A percentile compares a stretch with the other conserved stretches of the same genome.
These are phyloP conservation scores for Cephalopterus ornatus DNA, from an alignment of 2,113 vertebrate species.

Conservation along the genomic window DNA sequence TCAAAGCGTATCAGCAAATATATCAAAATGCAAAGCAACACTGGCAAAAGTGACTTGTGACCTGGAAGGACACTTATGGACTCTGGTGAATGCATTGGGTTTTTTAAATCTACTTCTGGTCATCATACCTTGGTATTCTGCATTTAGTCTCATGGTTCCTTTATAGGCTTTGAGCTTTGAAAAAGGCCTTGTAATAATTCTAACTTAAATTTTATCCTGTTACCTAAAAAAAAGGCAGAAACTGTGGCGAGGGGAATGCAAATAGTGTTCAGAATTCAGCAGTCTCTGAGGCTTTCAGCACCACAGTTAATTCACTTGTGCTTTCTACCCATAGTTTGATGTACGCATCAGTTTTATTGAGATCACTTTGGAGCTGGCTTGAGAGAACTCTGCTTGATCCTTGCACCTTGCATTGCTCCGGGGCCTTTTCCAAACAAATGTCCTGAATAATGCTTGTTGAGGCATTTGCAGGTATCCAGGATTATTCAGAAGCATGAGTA, in stretches of 20 bases:
- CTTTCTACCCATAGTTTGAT: neutral
- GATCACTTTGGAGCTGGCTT: conserved; percentile 33
- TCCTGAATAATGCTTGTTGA: neutral
- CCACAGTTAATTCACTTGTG: neutral
- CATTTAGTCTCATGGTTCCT: neutral
- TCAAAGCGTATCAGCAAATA: neutral
- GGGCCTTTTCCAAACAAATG: conserved; percentile 4
- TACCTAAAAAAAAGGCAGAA: neutral
- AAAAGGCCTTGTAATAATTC: neutral
- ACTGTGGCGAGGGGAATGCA: neutral
- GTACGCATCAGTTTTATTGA: conserved; percentile 39
- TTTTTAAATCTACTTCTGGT: neutral
- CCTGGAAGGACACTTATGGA: neutral
- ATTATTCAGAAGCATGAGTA: conserved; percentile 38
- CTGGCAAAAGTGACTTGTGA: neutral
- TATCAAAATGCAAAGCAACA: accelerated
- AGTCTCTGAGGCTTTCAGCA: neutral
- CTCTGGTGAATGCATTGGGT: neutral
- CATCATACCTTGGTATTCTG: neutral
- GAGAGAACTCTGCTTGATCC: conserved; percentile 57
- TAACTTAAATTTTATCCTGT: neutral
- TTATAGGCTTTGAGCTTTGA: neutral
- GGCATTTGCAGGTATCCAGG: conserved; percentile 30
- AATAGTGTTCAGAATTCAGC: neutral
- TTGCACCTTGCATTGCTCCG: conserved; percentile 52